Percentiles rank a stretch among this genome's conserved stretches.
These are phyloP conservation scores for Habropoda laboriosa DNA, from an alignment of 1,140 invertebrate genomes.

Conservation along the genomic window DNA sequence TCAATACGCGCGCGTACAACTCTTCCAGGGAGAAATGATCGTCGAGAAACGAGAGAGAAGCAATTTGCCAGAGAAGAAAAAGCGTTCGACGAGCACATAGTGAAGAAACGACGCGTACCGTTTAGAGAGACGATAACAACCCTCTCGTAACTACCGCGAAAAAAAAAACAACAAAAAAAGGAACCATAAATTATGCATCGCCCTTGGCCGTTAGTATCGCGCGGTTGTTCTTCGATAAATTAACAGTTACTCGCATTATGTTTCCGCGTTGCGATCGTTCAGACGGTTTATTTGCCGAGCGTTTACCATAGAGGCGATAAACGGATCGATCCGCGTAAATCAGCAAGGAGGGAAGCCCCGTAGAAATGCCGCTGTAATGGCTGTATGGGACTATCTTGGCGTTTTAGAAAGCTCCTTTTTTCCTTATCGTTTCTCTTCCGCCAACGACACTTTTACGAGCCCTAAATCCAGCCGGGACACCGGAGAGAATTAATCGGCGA, in stretches of 20 bases:
- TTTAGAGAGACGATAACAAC: neutral
- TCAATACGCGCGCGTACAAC: too few species aligned
- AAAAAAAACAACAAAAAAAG: too few species aligned
- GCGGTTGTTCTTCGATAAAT: neutral
- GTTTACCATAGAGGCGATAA: constrained; percentile 45
- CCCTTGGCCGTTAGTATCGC: neutral
- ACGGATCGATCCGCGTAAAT: constrained; percentile 33
- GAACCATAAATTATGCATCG: neutral
- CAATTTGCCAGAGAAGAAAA: too few species aligned
- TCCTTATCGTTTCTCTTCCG: constrained; percentile 29
- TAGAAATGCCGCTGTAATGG: constrained; percentile 21
- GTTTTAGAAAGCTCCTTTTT: constrained; percentile 47
- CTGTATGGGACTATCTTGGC: constrained; percentile 28
- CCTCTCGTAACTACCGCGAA: neutral
- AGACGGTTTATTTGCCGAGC: constrained; percentile 21
- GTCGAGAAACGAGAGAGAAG: too few species aligned
- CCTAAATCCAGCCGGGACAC: constrained; percentile 42
- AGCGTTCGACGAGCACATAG: too few species aligned
- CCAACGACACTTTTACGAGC: constrained; percentile 50
- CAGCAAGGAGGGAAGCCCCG: neutral
- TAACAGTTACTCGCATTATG: neutral
- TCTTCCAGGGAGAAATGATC: too few species aligned
- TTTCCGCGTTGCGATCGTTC: constrained; percentile 15
- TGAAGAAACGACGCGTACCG: too few species aligned
- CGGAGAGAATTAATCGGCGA: constrained; percentile 40